These are phyloP conservation scores for Hypocryptadius cinnamomeus DNA, from an alignment of 2,113 vertebrate species.

Conservation along the genomic window DNA sequence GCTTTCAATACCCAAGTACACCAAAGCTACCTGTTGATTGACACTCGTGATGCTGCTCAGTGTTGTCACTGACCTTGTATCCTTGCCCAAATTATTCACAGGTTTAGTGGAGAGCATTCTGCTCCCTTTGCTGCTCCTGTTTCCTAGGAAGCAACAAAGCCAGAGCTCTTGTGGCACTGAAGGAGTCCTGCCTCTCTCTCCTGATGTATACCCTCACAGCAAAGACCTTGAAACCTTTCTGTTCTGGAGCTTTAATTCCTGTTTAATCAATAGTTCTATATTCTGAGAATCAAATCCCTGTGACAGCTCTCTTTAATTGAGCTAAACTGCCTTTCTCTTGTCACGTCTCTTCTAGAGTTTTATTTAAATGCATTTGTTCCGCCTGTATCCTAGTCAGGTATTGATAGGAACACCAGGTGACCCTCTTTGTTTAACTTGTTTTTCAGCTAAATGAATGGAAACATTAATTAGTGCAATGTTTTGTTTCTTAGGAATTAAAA, in stretches of 20 bases:
- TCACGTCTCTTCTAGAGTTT: conserved; percentile 29
- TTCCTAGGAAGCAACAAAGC: conserved; percentile 46
- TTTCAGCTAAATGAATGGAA: conserved; percentile 35
- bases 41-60: neutral
- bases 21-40: neutral
- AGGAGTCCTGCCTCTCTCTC: conserved; percentile 20
- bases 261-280: conserved; percentile 40
- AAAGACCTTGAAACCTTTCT: conserved; percentile 55
- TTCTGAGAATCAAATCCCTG: conserved; percentile 44
- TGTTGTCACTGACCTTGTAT: neutral
- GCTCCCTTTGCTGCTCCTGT: conserved; percentile 25
- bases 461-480: conserved; percentile 30
- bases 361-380: conserved; percentile 32
- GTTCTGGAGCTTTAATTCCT: conserved; percentile 33
- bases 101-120: neutral
- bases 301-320: conserved; percentile 51
- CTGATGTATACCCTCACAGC: neutral
- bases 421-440: conserved; percentile 52
- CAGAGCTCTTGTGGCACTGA: neutral
- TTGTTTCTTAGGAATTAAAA: neutral
- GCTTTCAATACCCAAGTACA: neutral
- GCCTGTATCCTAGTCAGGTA: neutral
- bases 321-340: conserved; percentile 47
- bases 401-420: conserved; percentile 18
- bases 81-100: neutral